These are phyloP conservation scores for Oostethus manadensis DNA, from an alignment of 2,113 vertebrate species.

Conservation along the genomic window DNA sequence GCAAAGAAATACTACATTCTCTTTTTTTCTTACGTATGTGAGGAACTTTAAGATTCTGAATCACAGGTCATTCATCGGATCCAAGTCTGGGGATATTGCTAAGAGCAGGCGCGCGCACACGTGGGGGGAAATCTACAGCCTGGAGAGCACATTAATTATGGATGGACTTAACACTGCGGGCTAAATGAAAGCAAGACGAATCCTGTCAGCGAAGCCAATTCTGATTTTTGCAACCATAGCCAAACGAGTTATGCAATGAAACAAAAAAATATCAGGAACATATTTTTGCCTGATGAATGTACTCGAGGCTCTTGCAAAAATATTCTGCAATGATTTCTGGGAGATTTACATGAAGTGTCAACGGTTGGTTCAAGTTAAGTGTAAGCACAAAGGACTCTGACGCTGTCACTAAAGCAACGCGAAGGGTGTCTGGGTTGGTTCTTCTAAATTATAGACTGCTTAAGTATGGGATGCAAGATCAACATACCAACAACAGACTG, in stretches of 20 bases:
- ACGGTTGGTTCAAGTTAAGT: not conserved
- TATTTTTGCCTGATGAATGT: not conserved
- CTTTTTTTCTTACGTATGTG: slow-evolving; percentile 29
- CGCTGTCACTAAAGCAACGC: no score
- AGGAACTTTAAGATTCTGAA: slow-evolving; percentile 22
- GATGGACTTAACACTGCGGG: not conserved
- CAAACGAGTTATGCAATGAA: not conserved
- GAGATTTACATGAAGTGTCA: not conserved
- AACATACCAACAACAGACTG: no score
- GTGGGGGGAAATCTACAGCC: slow-evolving; percentile 10
- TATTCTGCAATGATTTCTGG: not conserved
- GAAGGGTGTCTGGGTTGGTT: no score
- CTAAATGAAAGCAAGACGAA: slow-evolving; percentile 7
- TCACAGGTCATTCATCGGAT: slow-evolving; percentile 16
- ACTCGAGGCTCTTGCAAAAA: not conserved
- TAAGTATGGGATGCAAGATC: no score
- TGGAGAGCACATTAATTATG: slow-evolving; percentile 17
- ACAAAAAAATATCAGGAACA: not conserved
- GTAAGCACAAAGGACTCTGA: not conserved
- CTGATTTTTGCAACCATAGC: slow-evolving; percentile 3
- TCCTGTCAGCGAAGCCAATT: slow-evolving; percentile 16
- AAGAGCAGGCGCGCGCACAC: slow-evolving; percentile 12
- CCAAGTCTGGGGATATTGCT: not conserved
- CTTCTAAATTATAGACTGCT: no score
- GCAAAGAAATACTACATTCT: slow-evolving; percentile 61